Evolutionary conservation across 1,140 invertebrate species (phyloP).

Genomic region (Hirudo medicinalis): DNA sequence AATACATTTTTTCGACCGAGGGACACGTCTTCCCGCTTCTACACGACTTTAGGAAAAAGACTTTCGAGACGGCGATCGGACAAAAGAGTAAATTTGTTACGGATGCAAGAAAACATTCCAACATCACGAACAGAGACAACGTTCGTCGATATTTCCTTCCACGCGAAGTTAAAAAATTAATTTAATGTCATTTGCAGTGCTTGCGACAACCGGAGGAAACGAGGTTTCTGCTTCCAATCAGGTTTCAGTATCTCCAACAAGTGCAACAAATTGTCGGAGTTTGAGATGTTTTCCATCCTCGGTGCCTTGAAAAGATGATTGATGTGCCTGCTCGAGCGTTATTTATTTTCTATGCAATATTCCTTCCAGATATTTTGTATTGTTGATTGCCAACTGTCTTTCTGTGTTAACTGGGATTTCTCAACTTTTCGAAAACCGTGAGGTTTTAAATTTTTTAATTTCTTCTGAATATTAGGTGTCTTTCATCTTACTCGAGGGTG

Average conservation of each 20-base stretch:
- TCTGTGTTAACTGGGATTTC: no score
- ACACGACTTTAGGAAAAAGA: constrained; percentile 37
- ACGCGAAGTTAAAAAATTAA: not conserved
- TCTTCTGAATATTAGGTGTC: no score
- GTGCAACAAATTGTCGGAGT: constrained; percentile 35
- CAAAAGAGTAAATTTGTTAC: not conserved
- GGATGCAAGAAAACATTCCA: not conserved
- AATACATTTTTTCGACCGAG: constrained; percentile 56
- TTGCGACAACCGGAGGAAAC: constrained; percentile 42
- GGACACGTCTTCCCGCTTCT: constrained; percentile 54
- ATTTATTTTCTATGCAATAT: no score
- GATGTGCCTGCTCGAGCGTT: not conserved
- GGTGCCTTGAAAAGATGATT: not conserved
- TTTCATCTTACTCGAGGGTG: no score
- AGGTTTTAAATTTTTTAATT: no score
- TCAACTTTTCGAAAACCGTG: no score
- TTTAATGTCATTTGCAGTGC: constrained; percentile 40
- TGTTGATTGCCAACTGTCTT: no score
- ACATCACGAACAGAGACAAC: not conserved
- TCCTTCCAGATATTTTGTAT: no score
- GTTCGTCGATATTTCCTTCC: not conserved
- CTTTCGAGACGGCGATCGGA: not conserved
- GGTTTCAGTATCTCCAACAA: constrained; percentile 46
- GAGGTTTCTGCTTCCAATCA: constrained; percentile 46
- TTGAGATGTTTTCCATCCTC: constrained; percentile 13